These are phyloP conservation scores for Leptestheria dahalacensis DNA, from an alignment of 1,140 invertebrate species.

Conservation along the genomic window DNA sequence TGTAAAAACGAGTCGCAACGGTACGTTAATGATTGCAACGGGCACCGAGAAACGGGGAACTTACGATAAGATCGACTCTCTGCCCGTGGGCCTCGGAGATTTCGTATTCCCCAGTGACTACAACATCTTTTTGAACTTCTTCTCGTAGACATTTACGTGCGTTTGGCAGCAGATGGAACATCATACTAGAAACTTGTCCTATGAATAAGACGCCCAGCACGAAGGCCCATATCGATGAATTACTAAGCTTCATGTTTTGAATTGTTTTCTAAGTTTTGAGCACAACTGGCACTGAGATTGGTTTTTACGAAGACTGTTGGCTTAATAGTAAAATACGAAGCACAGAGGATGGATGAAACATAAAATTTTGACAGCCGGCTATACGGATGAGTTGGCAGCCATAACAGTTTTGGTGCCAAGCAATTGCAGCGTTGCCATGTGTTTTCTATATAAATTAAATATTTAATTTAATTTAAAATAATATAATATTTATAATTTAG, in stretches of 20 bases:
- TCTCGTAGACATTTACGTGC: conserved; percentile 86
- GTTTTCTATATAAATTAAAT: neutral
- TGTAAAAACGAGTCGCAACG: too few relatives aligned
- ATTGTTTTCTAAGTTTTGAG: too few relatives aligned
- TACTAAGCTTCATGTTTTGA: neutral
- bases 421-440: neutral
- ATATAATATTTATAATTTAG: neutral
- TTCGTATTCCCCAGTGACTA: conserved; percentile 90
- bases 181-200: conserved; percentile 36
- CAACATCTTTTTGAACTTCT: conserved; percentile 86
- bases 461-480: neutral
- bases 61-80: conserved; percentile 76
- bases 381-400: neutral
- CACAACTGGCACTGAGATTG: too few relatives aligned
- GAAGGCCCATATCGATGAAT: neutral
- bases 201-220: neutral
- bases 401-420: neutral
- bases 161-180: conserved; percentile 70
- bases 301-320: too few relatives aligned
- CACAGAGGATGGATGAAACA: too few relatives aligned
- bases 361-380: neutral
- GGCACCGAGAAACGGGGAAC: too few relatives aligned
- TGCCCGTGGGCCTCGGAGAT: conserved; percentile 71
- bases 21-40: too few relatives aligned
- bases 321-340: too few relatives aligned